Conservation (phyloP, 2,113 vertebrate species). For the Tragulus kanchil region DNA sequence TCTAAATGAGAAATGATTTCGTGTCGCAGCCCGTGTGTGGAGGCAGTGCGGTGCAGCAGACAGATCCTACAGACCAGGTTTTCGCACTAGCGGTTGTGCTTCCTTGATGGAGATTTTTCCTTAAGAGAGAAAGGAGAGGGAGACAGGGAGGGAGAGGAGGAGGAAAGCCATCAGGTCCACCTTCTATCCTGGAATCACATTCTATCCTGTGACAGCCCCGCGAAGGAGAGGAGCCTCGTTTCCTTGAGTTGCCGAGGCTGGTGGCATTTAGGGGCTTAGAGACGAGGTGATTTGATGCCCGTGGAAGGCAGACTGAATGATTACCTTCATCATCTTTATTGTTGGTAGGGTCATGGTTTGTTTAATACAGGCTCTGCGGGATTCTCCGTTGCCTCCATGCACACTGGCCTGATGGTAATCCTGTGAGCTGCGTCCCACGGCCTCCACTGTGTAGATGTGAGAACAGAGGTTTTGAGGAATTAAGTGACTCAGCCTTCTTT, state of each 20-base stretch:
- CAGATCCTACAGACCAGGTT: not conserved
- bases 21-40: not conserved
- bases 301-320: no score
- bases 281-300: not conserved
- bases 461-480: not conserved
- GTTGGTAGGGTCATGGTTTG: not conserved
- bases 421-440: accelerated
- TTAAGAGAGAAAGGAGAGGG: not conserved
- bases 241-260: not conserved
- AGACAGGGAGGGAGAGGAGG: no score
- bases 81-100: not conserved
- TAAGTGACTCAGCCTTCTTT: not conserved
- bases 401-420: accelerated
- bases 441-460: not conserved
- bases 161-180: not conserved
- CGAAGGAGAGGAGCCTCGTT: not conserved
- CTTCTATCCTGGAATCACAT: accelerated
- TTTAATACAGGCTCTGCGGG: not conserved
- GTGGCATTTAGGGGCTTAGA: not conserved
- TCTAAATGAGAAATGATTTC: conserved; percentile 37
- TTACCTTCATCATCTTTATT: accelerated
- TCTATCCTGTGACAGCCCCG: no score
- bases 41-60: accelerated
- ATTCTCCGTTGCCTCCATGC: not conserved
- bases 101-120: not conserved